Percentiles rank a stretch among this genome's conserved stretches.
These are phyloP conservation scores for Lasioglossum morio DNA, from an alignment of 2,888 invertebrate genomes.

Conservation along the genomic window DNA sequence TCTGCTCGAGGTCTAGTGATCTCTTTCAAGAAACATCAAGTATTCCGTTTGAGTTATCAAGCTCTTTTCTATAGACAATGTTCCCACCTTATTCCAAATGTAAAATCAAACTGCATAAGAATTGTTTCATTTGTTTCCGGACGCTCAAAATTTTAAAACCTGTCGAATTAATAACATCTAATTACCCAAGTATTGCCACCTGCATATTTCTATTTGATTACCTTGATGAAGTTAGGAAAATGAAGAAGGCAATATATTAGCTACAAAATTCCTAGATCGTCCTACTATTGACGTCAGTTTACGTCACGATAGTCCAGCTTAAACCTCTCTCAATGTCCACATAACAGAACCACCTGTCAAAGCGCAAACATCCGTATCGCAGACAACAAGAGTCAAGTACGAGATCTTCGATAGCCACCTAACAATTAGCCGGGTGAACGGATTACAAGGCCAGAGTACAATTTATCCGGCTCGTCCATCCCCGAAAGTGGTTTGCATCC, in stretches of 20 bases:
- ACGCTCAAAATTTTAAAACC: not conserved
- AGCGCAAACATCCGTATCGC: not conserved
- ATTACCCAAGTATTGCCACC: not conserved
- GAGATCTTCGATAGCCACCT: slow-evolving; percentile 5
- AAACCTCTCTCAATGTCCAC: not conserved
- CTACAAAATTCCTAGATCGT: not conserved
- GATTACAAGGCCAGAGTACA: slow-evolving; percentile 3
- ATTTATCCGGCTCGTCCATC: slow-evolving; percentile 1
- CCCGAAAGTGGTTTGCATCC: not conserved
- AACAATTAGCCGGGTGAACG: slow-evolving; percentile 7
- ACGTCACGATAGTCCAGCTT: not conserved
- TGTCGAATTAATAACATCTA: not conserved
- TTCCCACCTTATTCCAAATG: not conserved
- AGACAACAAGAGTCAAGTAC: not conserved
- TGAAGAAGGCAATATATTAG: not conserved
- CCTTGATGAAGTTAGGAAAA: not conserved
- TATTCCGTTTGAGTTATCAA: not conserved
- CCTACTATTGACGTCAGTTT: not conserved
- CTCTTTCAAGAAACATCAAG: not conserved
- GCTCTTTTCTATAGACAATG: not conserved
- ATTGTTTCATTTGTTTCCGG: not conserved
- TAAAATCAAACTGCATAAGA: not conserved
- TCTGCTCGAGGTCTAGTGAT: not conserved
- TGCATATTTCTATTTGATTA: not conserved
- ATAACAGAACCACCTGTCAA: not conserved